phyloP scores from a whole-genome alignment of 1,140 invertebrate species.

The Parapsyche elsis region DNA sequence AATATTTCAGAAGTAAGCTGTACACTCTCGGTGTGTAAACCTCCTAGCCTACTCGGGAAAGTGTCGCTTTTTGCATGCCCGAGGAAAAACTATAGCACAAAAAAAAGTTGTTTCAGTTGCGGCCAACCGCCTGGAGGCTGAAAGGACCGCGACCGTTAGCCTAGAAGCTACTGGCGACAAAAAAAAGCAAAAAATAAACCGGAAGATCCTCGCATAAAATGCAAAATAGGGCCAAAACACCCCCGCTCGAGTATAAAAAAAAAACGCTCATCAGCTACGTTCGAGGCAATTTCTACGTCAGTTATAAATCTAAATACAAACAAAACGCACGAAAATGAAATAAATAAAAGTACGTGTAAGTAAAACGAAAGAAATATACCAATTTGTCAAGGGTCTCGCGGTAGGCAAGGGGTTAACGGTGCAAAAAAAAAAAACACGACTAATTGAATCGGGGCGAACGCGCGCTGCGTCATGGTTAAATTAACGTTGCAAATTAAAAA shows the following conservation, averaged over 20 bases:
- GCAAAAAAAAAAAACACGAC: neutral
- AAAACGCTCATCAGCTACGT: slow-evolving; percentile 19
- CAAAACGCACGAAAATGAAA: slow-evolving; percentile 8
- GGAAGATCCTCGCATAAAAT: neutral
- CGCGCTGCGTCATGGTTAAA: neutral
- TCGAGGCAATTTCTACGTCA: slow-evolving; percentile 9
- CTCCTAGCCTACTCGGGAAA: too few relatives aligned
- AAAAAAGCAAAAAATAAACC: neutral
- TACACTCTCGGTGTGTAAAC: too few relatives aligned
- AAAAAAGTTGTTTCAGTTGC: neutral
- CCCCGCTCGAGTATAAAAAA: neutral
- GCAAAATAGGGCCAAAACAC: slow-evolving; percentile 13
- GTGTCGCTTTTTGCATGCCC: neutral
- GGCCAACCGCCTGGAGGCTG: neutral
- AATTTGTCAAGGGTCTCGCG: neutral
- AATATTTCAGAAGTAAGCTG: too few relatives aligned
- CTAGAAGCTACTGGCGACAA: neutral
- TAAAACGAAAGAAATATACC: neutral
- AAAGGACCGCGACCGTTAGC: neutral
- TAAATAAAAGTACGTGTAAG: neutral
- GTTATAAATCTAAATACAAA: slow-evolving; percentile 22
- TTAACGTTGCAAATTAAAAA: slow-evolving; percentile 28
- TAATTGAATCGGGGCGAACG: slow-evolving; percentile 3
- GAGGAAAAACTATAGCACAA: neutral
- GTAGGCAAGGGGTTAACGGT: neutral